phyloP scores from a whole-genome alignment of 2,797 vertebrate genomes.

The Potorous gilbertii region DNA sequence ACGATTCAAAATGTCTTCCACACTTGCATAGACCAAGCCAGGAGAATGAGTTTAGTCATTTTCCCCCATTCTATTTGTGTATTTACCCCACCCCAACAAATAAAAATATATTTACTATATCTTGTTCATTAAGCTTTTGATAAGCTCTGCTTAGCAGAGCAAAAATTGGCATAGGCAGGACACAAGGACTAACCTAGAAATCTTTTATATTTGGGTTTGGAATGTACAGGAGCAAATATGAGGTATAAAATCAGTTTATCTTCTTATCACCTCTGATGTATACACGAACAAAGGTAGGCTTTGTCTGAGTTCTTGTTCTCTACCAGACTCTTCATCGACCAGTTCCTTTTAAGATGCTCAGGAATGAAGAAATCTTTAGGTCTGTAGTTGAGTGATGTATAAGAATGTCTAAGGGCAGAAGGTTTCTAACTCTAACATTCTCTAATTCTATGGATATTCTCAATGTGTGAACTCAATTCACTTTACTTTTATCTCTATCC shows the following conservation, averaged over 20 bases:
- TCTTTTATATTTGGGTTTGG: neutral
- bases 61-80: neutral
- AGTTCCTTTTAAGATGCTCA: neutral
- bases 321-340: neutral
- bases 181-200: neutral
- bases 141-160: neutral
- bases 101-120: neutral
- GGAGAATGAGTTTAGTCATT: neutral
- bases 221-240: neutral
- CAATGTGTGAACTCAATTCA: conserved; percentile 19
- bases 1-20: neutral
- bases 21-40: neutral
- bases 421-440: neutral
- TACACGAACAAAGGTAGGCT: neutral
- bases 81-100: neutral
- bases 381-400: neutral
- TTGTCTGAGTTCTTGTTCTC: neutral
- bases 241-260: neutral
- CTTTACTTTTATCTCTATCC: neutral
- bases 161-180: neutral
- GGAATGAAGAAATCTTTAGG: neutral
- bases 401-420: neutral
- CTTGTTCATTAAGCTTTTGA: neutral
- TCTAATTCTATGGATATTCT: neutral
- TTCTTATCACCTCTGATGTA: neutral